Percentiles rank a stretch among this genome's conserved stretches.
These are phyloP conservation scores for Hipposideros armiger DNA, from an alignment of 2,113 vertebrate genomes.

Conservation along the genomic window DNA sequence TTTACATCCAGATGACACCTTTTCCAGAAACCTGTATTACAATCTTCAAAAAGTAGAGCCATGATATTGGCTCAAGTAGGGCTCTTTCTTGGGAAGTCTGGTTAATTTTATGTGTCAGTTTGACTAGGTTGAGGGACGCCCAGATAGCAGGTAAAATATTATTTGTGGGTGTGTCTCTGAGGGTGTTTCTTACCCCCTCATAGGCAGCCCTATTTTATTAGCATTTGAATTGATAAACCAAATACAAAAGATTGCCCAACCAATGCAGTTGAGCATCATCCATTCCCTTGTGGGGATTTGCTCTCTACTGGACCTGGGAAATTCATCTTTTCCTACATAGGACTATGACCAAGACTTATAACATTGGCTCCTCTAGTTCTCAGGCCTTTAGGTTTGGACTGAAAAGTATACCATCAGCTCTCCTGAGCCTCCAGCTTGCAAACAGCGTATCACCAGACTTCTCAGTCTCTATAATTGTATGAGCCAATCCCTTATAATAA, in stretches of 20 bases:
- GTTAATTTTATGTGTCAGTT: not conserved
- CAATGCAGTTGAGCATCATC: accelerated
- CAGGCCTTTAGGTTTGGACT: not conserved
- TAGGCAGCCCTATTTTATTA: not conserved
- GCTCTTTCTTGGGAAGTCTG: not conserved
- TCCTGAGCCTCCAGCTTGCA: not conserved
- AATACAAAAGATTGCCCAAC: not conserved
- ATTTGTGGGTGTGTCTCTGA: not conserved
- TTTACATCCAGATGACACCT: not conserved
- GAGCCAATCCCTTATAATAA: not conserved
- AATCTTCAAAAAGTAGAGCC: not conserved
- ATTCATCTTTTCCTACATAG: not conserved
- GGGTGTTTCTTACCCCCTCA: not conserved
- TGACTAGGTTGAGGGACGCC: not conserved
- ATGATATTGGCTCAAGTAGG: not conserved
- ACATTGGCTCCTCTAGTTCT: not conserved
- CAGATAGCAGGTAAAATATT: not conserved
- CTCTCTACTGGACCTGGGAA: not conserved
- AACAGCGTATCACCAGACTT: not conserved
- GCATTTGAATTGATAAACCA: not conserved
- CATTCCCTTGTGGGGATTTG: not conserved
- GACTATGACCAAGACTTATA: not conserved
- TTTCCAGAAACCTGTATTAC: conserved; percentile 13
- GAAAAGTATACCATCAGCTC: not conserved
- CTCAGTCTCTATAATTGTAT: not conserved